Evolutionary conservation across 2,113 vertebrate genomes (phyloP), one percentile per base, ranked within the genome.

Genomic region (Varanus komodoensis): DNA sequence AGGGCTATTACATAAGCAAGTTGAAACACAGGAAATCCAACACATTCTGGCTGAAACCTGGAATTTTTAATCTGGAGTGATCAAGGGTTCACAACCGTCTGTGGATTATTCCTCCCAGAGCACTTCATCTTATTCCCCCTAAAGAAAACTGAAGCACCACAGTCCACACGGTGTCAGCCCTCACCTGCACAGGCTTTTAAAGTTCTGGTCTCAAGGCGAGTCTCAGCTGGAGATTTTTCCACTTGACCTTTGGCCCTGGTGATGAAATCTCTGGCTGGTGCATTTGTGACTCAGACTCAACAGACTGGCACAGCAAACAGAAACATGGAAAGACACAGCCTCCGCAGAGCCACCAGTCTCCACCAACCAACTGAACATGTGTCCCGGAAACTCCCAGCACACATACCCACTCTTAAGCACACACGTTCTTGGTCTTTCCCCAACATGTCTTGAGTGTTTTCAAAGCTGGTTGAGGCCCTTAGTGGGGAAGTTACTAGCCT

Each of bases 11-110:
- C 14, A 3, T 87, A 87, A 82, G 71, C 12, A 61, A n/a, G 14
- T n/a, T 81, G 87, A 74, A 81, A n/a, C 67, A 34, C 27, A 27
- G 69, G 89, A 74, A 82, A 73, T 81, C 75, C 68, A 61, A n/a
- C 50, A 61, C 32, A 48, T 29, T 38, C 52, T 48, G 19, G 23
- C 61, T 38, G 32, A 82, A 79, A 50, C 34, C 69, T 48, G 52
- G n/a, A 29, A n/a, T 34, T 74, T 57, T 75, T 87, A 73, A 90
- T 64, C 84, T 61, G 38, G 68, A 57, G 50, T 48, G 54, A 73
- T 21, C 64, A 44, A 25, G 19, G 19, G 25, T 34, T 23, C 15
- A 54, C 12, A 44, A 34, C 34, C 48, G 27, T 74, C 80, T 34
- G 69, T 32, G 50, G 38, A 73, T n/a, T 73, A 64, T 34, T 3